These are phyloP conservation scores for Cosmopolites sordidus DNA, from an alignment of 2,888 invertebrate genomes.

Conservation along the genomic window DNA sequence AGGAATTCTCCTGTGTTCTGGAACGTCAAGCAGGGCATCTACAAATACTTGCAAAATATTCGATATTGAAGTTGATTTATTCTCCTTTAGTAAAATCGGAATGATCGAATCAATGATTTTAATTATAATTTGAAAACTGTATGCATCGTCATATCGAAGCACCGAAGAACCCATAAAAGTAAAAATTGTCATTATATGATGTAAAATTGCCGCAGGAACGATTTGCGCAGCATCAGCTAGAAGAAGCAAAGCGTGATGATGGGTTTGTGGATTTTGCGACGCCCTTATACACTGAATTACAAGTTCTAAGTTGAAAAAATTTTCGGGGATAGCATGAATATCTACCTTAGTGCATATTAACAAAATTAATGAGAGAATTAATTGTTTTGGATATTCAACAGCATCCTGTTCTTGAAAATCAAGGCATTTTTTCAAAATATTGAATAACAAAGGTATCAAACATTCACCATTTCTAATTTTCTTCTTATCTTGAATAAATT, in stretches of 20 bases:
- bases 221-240: constrained; percentile 74
- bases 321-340: constrained; percentile 52
- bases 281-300: constrained; percentile 85
- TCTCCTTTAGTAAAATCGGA: constrained; percentile 63
- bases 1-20: constrained; percentile 82
- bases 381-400: constrained; percentile 85
- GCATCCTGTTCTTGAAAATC: constrained; percentile 75
- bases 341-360: constrained; percentile 63
- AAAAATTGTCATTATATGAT: constrained; percentile 94
- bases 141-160: constrained; percentile 87
- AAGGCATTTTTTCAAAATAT: constrained; percentile 72
- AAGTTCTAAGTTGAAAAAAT: constrained; percentile 63
- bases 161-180: constrained; percentile 96
- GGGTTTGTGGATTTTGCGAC: constrained; percentile 92
- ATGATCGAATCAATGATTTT: constrained; percentile 86
- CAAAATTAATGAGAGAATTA: constrained; percentile 73
- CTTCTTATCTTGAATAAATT: constrained; percentile 81
- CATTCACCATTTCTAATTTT: constrained; percentile 64
- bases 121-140: constrained; percentile 89
- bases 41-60: constrained; percentile 85
- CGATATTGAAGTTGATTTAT: constrained; percentile 44
- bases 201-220: constrained; percentile 78
- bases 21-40: constrained; percentile 85
- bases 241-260: constrained; percentile 85
- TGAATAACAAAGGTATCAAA: constrained; percentile 72